Base-by-base conservation (phyloP, 1,140 invertebrate genomes). In the Sogatella furcifera region DNA sequence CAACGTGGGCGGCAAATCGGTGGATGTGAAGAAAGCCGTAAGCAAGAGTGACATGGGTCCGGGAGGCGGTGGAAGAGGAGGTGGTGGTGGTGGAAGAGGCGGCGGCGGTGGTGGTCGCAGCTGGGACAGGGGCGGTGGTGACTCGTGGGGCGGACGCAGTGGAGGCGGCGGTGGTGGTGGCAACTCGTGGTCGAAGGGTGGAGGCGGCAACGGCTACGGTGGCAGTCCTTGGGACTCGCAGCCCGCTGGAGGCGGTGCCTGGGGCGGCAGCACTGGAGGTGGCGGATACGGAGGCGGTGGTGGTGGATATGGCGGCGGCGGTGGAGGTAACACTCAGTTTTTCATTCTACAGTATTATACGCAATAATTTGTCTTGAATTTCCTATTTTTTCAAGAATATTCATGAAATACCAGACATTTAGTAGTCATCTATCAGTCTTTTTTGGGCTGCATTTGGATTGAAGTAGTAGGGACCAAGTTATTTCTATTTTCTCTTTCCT, bases 11-110 rank as follows among this genome's bases (percentile, higher is more conserved):
- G 69, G 69, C 3, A 67, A 63, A 52, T 56, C 59, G 21, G 63
- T 70, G 14, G 68, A 70, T 57, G 68, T 69, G 1, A 70, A 69
- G 55, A 70, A 70, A 64, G 69, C 69, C 15, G 57, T 70, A 2
- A 66, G 62, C 28, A 69, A 67, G 59, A 64, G 57, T 52, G 66
- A 62, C 22, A 53, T 62, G 58, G 60, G 52, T 31, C 34, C 21
- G 24, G 62, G 52, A 43, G 60, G 52, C 15, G 64, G 64, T n/a
- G 49, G 61, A 15, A 22, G 64, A n/a, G 57, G 59, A 22, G 59
- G 64, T 10, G 34, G 60, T 19, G 55, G 63, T 41, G 62, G 67
- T 42, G 58, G 64, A 0, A 60, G 68, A 42, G 59, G 65, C 28
- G 11, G 55, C 15, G 61, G 60, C 38, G 57, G 60, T 14, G 62